Percentiles rank a stretch among this genome's conserved stretches.
phyloP scores from a whole-genome alignment of 2,797 vertebrate genomes.

The Antennarius maculatus region DNA sequence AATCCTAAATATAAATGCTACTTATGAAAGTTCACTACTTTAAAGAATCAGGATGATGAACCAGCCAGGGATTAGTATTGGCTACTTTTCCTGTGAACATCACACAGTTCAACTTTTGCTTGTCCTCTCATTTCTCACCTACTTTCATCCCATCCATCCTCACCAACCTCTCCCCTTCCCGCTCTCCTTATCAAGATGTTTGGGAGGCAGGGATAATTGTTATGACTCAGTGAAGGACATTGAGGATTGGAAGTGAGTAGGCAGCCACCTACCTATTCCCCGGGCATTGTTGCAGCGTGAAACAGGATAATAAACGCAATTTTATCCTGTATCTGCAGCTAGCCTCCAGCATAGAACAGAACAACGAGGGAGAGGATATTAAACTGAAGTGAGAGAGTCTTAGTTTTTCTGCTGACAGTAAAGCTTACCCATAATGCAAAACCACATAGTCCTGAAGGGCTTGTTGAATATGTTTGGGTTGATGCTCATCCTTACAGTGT shows the following conservation, averaged over 20 bases:
- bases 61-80: slow-evolving; percentile 11
- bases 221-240: slow-evolving; percentile 88
- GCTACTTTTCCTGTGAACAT: slow-evolving; percentile 20
- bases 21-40: slow-evolving; percentile 5
- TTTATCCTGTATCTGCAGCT: slow-evolving; percentile 86
- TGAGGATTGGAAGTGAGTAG: slow-evolving; percentile 80
- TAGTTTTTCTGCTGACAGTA: slow-evolving; percentile 12
- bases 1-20: neutral
- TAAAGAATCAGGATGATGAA: neutral
- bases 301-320: slow-evolving; percentile 95
- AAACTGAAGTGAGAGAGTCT: slow-evolving; percentile 28
- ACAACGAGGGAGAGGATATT: slow-evolving; percentile 24
- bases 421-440: slow-evolving; percentile 30
- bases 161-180: slow-evolving; percentile 30
- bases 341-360: slow-evolving; percentile 46
- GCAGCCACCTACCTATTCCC: slow-evolving; percentile 72
- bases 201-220: slow-evolving; percentile 86
- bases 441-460: neutral
- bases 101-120: slow-evolving; percentile 2
- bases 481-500: slow-evolving; percentile 17
- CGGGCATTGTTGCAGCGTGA: slow-evolving; percentile 87
- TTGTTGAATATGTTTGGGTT: slow-evolving; percentile 3
- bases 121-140: slow-evolving; percentile 33
- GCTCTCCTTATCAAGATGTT: slow-evolving; percentile 90
- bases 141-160: slow-evolving; percentile 38